A percentile compares a stretch with the other conserved stretches of the same genome.
Evolutionary conservation across 2,888 invertebrate species (phyloP).

Genomic region (Dermolepida albohirtum): DNA sequence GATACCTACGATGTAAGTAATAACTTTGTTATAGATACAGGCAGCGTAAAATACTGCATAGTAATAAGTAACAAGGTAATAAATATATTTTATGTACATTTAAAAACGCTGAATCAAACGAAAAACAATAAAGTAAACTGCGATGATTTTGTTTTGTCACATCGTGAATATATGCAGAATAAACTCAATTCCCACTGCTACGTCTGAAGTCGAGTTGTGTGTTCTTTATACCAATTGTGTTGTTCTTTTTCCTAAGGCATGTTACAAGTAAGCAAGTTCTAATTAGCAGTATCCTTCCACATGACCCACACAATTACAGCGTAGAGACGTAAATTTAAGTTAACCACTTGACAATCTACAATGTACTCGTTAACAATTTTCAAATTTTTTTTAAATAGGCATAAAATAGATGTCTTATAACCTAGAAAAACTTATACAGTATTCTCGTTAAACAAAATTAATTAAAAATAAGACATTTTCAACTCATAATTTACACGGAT

Average conservation of each 20-base stretch:
- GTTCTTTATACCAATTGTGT: slow-evolving; percentile 8
- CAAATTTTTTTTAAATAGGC: no score
- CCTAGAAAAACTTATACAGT: no score
- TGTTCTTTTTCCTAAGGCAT: slow-evolving; percentile 4
- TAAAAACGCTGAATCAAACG: no score
- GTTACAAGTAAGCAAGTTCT: slow-evolving; percentile 5
- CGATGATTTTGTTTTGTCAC: slow-evolving; percentile 33
- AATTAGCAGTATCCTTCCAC: slow-evolving; percentile 30
- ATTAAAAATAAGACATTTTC: no score
- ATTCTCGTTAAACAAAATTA: no score
- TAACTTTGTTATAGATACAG: slow-evolving; percentile 17
- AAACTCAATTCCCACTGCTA: slow-evolving; percentile 3
- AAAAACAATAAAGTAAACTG: background rate
- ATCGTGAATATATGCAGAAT: slow-evolving; percentile 37
- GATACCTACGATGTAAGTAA: slow-evolving; percentile 30
- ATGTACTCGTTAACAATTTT: slow-evolving; percentile 8
- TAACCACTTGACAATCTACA: background rate
- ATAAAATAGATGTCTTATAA: no score
- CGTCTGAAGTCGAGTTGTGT: slow-evolving; percentile 8
- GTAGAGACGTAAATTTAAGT: slow-evolving; percentile 15
- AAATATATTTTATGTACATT: no score
- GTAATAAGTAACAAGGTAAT: no score
- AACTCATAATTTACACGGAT: no score
- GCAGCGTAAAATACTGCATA: no score
- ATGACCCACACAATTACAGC: slow-evolving; percentile 14